Evolutionary conservation across 2,888 invertebrate genomes (phyloP).

Genomic region (Diploptera punctata): DNA sequence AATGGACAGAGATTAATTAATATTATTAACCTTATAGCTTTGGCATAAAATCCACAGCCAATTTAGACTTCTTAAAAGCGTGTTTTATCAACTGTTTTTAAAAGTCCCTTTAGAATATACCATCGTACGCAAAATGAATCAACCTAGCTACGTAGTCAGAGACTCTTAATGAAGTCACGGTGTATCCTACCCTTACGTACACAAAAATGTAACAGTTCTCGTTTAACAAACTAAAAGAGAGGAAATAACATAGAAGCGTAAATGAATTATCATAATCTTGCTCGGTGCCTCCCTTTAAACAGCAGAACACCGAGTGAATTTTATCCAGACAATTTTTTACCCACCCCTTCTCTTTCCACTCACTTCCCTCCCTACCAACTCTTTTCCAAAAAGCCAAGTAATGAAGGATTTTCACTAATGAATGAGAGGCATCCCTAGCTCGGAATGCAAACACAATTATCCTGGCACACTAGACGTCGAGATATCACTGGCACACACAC

Average conservation of each 20-base stretch:
- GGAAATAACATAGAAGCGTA: conserved; percentile 30
- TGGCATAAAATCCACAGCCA: background rate
- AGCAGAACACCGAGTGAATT: conserved; percentile 21
- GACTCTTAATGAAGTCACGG: conserved; percentile 25
- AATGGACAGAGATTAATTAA: too few relatives aligned
- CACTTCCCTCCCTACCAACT: background rate
- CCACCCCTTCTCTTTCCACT: conserved; percentile 7
- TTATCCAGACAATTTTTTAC: conserved; percentile 23
- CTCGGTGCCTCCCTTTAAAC: conserved; percentile 22
- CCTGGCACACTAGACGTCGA: conserved; percentile 7
- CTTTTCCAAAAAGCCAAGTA: conserved; percentile 29
- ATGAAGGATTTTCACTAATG: conserved; percentile 39
- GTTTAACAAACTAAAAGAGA: conserved; percentile 28
- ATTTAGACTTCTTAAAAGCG: conserved; percentile 1
- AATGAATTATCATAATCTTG: conserved; percentile 31
- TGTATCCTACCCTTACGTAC: conserved; percentile 2
- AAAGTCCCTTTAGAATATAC: conserved; percentile 12
- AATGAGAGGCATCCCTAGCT: conserved; percentile 33
- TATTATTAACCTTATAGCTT: too few relatives aligned
- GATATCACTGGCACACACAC: conserved; percentile 7
- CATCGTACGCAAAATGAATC: conserved; percentile 23
- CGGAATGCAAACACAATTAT: conserved; percentile 38
- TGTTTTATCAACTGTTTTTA: conserved; percentile 13
- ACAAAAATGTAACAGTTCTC: conserved; percentile 30
- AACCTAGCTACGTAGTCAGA: conserved; percentile 1